These are phyloP conservation scores for Cyphomyrus discorhynchus DNA, from an alignment of 2,113 vertebrate species.

Conservation along the genomic window DNA sequence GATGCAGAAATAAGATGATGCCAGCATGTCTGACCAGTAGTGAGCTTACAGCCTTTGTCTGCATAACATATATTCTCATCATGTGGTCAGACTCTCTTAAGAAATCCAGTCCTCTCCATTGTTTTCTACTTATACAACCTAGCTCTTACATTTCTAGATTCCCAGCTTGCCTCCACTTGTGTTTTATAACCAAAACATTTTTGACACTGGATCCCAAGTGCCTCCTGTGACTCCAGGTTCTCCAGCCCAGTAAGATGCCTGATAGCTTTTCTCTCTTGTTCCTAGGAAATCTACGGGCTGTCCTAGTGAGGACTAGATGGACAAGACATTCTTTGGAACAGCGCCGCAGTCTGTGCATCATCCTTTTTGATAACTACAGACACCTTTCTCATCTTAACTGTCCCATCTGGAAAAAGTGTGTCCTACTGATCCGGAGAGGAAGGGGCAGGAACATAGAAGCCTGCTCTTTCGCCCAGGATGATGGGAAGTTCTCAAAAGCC, in stretches of 20 bases:
- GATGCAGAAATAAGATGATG: not conserved
- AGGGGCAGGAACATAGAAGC: not conserved
- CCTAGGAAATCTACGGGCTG: slow-evolving; percentile 38
- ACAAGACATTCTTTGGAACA: not conserved
- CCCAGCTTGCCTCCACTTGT: not conserved
- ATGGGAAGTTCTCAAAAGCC: not conserved
- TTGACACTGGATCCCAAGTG: not conserved
- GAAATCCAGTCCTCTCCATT: not conserved
- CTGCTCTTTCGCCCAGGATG: not conserved
- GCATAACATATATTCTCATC: not conserved
- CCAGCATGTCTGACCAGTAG: not conserved
- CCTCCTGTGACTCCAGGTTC: not conserved
- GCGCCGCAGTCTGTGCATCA: not conserved
- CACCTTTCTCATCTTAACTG: not conserved
- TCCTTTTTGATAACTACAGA: not conserved
- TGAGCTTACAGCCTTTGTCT: not conserved
- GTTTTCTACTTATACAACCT: not conserved
- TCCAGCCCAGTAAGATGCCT: not conserved
- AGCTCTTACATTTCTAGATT: not conserved
- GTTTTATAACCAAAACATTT: not conserved
- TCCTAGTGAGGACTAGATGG: slow-evolving; percentile 27
- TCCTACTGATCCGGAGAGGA: not conserved
- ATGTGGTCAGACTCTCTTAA: not conserved
- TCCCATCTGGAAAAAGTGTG: not conserved
- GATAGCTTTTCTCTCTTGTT: slow-evolving; percentile 6